Conservation (phyloP, 23 tunicate species). For the Clavelina lepadiformis region DNA sequence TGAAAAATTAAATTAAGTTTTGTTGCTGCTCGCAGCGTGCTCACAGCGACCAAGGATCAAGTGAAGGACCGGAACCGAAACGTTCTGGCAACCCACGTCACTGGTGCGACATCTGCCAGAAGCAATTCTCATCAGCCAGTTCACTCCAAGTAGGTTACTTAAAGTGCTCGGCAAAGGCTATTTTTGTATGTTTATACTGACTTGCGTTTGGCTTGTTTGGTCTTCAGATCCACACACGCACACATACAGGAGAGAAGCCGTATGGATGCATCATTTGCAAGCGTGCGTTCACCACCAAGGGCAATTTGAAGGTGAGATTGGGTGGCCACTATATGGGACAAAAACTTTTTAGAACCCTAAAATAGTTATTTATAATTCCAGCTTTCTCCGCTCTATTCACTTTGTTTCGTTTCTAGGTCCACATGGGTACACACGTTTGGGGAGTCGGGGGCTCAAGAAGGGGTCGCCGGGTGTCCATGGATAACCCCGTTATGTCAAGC, state of each 20-base stretch:
- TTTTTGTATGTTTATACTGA: too few species aligned
- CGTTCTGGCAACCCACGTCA: slow-evolving; percentile 32
- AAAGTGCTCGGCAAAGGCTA: too few species aligned
- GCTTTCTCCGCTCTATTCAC: not conserved
- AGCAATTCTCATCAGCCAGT: slow-evolving; percentile 96
- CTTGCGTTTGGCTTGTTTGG: not conserved
- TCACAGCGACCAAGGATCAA: not conserved
- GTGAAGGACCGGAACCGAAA: not conserved
- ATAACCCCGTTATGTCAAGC: slow-evolving; percentile 59
- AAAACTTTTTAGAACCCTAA: not conserved
- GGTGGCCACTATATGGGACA: not conserved
- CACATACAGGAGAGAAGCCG: slow-evolving; percentile 95
- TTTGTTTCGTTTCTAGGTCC: slow-evolving; percentile 39
- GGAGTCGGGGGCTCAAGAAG: slow-evolving; percentile 90
- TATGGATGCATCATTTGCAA: slow-evolving; percentile 67
- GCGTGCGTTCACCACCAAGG: slow-evolving; percentile 81
- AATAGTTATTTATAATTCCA: not conserved
- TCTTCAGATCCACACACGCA: slow-evolving; percentile 77
- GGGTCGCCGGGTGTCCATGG: slow-evolving; percentile 74
- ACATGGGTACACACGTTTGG: slow-evolving; percentile 93
- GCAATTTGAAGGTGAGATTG: slow-evolving; percentile 67
- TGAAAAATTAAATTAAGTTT: too few species aligned
- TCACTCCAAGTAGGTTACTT: slow-evolving; percentile 51
- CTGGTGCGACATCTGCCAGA: slow-evolving; percentile 92
- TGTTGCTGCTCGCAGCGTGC: not conserved